Evolutionary conservation across 2,888 invertebrate species (phyloP), one percentile per base, ranked within the genome.

Genomic region (Perdita meconis): DNA sequence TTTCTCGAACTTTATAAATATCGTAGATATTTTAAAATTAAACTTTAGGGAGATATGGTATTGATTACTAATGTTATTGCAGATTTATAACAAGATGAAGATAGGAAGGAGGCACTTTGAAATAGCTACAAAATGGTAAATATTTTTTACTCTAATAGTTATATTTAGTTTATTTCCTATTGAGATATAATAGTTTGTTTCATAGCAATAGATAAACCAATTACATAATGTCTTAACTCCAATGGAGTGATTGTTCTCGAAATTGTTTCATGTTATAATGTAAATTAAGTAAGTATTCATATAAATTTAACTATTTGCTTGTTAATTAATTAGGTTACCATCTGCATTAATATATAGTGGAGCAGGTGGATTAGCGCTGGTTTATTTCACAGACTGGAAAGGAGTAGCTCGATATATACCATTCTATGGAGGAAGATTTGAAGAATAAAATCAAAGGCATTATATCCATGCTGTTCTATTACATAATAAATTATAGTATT

Each of bases 381-480:
- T 95, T 1, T 97, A 96, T 92, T 94, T 95, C 84, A 96, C 96
- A 0, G 97, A 97, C 90, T 97, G 97, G 97, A 96, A 95, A 92
- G 90, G 94, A 60, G 93, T 97, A 79, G 93, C 95, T 59, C 94
- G 95, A 83, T 95, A 95, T 91, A 92, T 97, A 80, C 97, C 97
- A 24, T 96, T 94, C 92, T 97, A 97, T 92, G 94, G 94, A 85
- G 94, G 95, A 79, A 97, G 97, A 92, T 97, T 95, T 91, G 93
- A 94, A 44, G 93, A 93, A 36, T 70, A 73, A 50, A 2, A 6
- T 51, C 13, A 0, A 40, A 44, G 22, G 67, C 40, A n/a, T 10
- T 16, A 64, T 36, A 66, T 13, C 38, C 8, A 16, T 24, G 13
- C n/a, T 53, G 44, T 42, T 12, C 22, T 50, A 24, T n/a, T 22